These are phyloP conservation scores for Asarcornis scutulata DNA, from an alignment of 2,113 vertebrate species.

Conservation along the genomic window DNA sequence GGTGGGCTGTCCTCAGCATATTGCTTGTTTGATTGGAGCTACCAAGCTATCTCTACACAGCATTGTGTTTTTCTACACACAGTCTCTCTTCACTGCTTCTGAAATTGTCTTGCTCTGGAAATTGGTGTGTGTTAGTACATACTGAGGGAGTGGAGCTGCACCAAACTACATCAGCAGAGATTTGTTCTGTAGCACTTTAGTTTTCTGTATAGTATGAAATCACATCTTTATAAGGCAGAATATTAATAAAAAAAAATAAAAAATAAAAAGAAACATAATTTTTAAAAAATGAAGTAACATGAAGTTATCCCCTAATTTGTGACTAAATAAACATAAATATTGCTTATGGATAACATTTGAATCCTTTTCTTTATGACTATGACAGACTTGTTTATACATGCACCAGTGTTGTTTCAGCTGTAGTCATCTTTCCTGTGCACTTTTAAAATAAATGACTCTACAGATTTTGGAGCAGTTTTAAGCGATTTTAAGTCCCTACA, in stretches of 20 bases:
- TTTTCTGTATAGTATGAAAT: not conserved
- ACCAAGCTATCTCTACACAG: not conserved
- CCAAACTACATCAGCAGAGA: not conserved
- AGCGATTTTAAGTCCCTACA: not conserved
- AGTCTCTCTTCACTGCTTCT: not conserved
- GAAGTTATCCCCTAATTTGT: not conserved
- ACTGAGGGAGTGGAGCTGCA: not conserved
- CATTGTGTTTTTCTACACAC: not conserved
- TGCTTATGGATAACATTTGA: not conserved
- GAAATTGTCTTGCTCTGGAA: not conserved
- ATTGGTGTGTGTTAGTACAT: not conserved
- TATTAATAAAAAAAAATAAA: not conserved
- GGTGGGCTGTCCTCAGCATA: rapidly evolving
- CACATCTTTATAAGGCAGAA: not conserved
- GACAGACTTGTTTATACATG: not conserved
- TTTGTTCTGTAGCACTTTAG: not conserved
- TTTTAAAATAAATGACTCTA: not conserved
- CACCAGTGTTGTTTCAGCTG: not conserved
- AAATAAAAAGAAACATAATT: not conserved
- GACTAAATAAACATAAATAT: not conserved
- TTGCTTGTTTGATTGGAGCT: not conserved
- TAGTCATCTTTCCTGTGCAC: not conserved
- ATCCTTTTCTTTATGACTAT: not conserved
- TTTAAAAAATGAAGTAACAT: not conserved
- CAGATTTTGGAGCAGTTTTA: not conserved